A percentile compares a stretch with the other conserved stretches of the same genome.
Conservation (phyloP, 2,797 vertebrate species). For the Peromyscus aztecus region DNA sequence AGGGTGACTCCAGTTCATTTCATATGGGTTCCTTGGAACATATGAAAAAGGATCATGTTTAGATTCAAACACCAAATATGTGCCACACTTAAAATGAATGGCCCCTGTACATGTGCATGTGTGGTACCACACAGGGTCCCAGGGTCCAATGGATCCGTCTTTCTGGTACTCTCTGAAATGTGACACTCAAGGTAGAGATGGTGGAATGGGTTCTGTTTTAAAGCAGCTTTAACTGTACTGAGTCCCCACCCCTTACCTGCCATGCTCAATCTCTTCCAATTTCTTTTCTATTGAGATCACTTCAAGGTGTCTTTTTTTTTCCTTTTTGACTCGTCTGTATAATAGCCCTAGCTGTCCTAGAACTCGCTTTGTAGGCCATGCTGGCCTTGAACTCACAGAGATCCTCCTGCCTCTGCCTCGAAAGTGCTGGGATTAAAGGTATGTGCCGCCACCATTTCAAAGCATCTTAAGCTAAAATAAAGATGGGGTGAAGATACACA, state of each 20-base stretch:
- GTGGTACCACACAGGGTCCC: not conserved
- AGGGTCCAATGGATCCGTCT: not conserved
- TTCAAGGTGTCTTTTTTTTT: not conserved
- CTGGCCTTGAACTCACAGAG: not conserved
- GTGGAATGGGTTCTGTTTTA: not conserved
- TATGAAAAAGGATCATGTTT: not conserved
- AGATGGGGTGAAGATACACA: not conserved
- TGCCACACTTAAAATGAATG: not conserved
- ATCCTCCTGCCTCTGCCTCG: not conserved
- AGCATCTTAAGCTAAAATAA: not conserved
- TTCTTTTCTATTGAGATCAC: slow-evolving; percentile 41
- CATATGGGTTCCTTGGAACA: not conserved
- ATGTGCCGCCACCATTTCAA: not conserved
- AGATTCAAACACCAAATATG: not conserved
- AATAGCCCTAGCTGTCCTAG: not conserved
- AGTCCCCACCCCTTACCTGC: not conserved
- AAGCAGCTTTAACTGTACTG: not conserved
- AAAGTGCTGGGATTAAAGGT: not conserved
- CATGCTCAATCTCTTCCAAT: not conserved
- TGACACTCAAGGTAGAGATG: not conserved
- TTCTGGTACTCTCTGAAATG: not conserved
- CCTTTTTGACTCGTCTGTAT: not conserved
- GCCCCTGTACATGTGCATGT: not conserved
- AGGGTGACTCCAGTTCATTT: not conserved
- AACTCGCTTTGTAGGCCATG: not conserved